Evolutionary conservation across 2,888 invertebrate species (phyloP).

Genomic region (Caenorhabditis sp.): DNA sequence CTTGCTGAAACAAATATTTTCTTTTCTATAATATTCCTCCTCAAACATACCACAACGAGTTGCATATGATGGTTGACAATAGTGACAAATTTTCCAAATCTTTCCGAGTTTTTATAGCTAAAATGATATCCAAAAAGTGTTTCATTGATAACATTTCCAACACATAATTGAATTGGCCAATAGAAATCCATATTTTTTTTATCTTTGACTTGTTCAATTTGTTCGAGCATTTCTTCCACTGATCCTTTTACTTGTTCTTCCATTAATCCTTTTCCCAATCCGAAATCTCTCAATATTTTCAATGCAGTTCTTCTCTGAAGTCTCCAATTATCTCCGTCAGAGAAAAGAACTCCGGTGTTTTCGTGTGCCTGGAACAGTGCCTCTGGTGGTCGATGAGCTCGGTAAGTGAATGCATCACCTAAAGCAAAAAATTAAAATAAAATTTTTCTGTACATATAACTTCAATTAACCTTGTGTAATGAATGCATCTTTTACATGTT

Average conservation of each 20-base stretch:
- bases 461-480: slow-evolving; percentile 26
- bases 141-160: slow-evolving; percentile 58
- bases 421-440: neutral
- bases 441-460: too few relatives aligned
- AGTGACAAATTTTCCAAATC: slow-evolving; percentile 37
- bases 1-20: too few relatives aligned
- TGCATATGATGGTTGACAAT: slow-evolving; percentile 16
- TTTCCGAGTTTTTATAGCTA: slow-evolving; percentile 30
- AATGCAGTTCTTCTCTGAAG: slow-evolving; percentile 46
- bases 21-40: too few relatives aligned
- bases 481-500: slow-evolving; percentile 50
- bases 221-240: slow-evolving; percentile 17
- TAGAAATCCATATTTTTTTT: slow-evolving; percentile 31
- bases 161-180: slow-evolving; percentile 51
- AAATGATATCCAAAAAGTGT: slow-evolving; percentile 50
- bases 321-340: slow-evolving; percentile 51
- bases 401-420: slow-evolving; percentile 7
- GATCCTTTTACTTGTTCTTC: slow-evolving; percentile 46
- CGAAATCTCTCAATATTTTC: slow-evolving; percentile 52
- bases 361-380: slow-evolving; percentile 8
- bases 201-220: slow-evolving; percentile 12
- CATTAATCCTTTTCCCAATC: slow-evolving; percentile 52
- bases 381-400: slow-evolving; percentile 22
- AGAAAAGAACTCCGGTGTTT: slow-evolving; percentile 19
- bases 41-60: slow-evolving; percentile 2